These are phyloP conservation scores for Yponomeuta evonymella DNA, from an alignment of 2,888 invertebrate species.

Conservation along the genomic window DNA sequence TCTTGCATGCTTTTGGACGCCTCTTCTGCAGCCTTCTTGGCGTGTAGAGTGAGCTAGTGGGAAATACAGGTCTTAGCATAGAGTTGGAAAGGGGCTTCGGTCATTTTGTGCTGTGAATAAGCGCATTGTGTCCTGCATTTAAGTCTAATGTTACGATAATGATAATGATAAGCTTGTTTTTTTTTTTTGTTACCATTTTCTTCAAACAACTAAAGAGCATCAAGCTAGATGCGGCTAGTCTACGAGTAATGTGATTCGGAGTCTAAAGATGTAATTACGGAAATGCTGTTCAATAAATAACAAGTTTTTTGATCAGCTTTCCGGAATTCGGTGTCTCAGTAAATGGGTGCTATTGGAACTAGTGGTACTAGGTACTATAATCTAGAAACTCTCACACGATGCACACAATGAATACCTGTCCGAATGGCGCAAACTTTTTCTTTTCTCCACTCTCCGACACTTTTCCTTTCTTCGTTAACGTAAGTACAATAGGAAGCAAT, in stretches of 20 bases:
- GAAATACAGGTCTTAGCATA: constrained; percentile 19
- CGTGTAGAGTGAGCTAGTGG: constrained; percentile 85
- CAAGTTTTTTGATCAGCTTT: no score
- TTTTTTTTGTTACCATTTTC: no score
- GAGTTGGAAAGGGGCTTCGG: background rate
- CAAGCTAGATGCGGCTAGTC: no score
- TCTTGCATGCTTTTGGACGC: constrained; percentile 89
- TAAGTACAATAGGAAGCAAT: constrained; percentile 34
- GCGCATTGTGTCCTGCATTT: background rate
- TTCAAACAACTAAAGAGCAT: no score
- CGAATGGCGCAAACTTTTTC: constrained; percentile 85
- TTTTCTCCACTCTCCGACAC: constrained; percentile 84
- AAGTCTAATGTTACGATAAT: background rate
- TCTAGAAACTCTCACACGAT: background rate
- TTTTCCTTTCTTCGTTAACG: constrained; percentile 82
- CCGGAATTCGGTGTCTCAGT: no score
- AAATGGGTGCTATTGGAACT: no score
- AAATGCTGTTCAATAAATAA: no score
- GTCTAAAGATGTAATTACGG: no score
- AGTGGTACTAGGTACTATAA: background rate
- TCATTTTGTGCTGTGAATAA: background rate
- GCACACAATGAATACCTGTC: constrained; percentile 78
- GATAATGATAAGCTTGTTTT: no score
- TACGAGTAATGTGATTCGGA: no score
- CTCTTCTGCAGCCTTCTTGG: constrained; percentile 91